Evolutionary conservation across 1,140 invertebrate species (phyloP).

Genomic region (Drosophila ohnishii): DNA sequence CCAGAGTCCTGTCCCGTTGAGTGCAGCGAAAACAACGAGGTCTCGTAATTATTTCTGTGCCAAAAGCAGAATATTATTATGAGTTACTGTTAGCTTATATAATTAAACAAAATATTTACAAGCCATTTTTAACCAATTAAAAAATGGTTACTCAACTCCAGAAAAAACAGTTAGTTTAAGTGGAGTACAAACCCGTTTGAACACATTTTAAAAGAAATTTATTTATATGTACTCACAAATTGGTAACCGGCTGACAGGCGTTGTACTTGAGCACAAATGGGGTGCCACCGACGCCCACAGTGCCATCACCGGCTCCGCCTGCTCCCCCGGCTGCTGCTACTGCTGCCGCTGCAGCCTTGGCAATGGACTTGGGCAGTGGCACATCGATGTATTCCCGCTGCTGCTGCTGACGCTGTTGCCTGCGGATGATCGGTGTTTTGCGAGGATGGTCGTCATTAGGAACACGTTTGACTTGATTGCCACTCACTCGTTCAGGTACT

Average conservation of each 20-base stretch:
- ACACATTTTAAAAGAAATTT: neutral
- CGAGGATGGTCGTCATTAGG: slow-evolving; percentile 3
- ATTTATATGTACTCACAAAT: slow-evolving; percentile 63
- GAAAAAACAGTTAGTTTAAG: neutral
- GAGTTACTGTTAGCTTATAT: neutral
- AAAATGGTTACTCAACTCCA: neutral
- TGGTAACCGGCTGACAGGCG: slow-evolving; percentile 75
- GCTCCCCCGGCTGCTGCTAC: slow-evolving; percentile 21
- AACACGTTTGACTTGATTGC: slow-evolving; percentile 40
- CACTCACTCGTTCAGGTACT: slow-evolving; percentile 77
- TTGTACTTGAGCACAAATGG: slow-evolving; percentile 81
- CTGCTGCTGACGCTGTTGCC: slow-evolving; percentile 49
- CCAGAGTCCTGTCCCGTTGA: slow-evolving; percentile 92
- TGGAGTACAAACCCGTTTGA: neutral
- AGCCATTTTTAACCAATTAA: neutral
- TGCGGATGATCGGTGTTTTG: neutral
- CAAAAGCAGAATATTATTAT: neutral
- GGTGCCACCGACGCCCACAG: slow-evolving; percentile 24
- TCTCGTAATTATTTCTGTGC: slow-evolving; percentile 84
- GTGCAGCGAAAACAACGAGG: slow-evolving; percentile 89
- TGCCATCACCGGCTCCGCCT: slow-evolving; percentile 15
- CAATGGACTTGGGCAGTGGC: slow-evolving; percentile 81
- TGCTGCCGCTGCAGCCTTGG: slow-evolving; percentile 60
- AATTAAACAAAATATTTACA: neutral
- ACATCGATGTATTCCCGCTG: slow-evolving; percentile 82